Evolutionary conservation across 2,113 vertebrate genomes (phyloP).

Genomic region (Nipponia nippon): DNA sequence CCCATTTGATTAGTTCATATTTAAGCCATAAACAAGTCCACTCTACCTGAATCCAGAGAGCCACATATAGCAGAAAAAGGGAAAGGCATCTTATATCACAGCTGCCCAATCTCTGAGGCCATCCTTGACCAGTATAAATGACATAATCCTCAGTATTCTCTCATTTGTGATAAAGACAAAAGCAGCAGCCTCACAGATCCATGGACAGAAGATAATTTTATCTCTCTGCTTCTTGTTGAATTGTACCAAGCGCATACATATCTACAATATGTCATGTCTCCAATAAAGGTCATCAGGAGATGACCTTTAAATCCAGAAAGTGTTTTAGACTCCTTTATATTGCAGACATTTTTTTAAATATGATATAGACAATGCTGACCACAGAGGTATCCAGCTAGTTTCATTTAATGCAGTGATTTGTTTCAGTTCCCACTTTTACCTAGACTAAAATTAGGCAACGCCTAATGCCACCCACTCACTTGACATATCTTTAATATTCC

Average conservation of each 20-base stretch:
- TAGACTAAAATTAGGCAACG: background rate
- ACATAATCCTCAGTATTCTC: background rate
- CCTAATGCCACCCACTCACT: background rate
- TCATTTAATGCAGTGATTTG: background rate
- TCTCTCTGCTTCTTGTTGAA: background rate
- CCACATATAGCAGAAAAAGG: background rate
- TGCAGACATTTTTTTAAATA: background rate
- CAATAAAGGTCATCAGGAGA: background rate
- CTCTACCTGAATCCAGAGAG: background rate
- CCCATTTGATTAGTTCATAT: background rate
- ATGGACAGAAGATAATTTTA: background rate
- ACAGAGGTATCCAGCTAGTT: background rate
- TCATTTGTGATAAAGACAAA: background rate
- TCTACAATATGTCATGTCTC: background rate
- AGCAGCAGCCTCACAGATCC: background rate
- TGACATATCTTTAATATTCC: background rate
- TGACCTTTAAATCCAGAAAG: background rate
- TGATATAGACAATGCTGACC: background rate
- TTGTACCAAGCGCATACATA: background rate
- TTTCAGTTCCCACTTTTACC: background rate
- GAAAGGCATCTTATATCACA: background rate
- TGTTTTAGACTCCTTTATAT: background rate
- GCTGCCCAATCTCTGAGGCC: background rate
- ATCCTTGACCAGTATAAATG: background rate
- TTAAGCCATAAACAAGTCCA: background rate